phyloP scores from a whole-genome alignment of 2,113 vertebrate species.

The Semnornis frantzii region DNA sequence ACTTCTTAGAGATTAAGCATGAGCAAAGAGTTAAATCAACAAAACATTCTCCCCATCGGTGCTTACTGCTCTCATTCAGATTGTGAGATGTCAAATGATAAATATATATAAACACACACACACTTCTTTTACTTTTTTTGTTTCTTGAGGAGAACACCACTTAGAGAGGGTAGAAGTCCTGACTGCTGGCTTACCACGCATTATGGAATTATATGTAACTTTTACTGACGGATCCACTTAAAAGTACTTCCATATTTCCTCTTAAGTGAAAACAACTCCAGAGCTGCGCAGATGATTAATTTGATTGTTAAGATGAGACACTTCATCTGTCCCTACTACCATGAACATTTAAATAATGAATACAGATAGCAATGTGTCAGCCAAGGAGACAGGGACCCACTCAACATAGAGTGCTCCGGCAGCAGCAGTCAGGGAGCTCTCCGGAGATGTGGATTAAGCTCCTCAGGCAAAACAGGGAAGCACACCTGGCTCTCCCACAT shows the following conservation, averaged over 20 bases:
- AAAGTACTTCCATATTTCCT: background rate
- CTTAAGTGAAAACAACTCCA: background rate
- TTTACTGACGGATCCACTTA: background rate
- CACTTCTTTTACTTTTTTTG: background rate
- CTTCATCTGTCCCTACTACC: background rate
- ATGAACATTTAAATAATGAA: constrained; percentile 4
- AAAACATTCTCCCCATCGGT: background rate
- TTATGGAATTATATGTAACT: background rate
- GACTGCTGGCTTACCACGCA: background rate
- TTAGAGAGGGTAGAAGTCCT: background rate
- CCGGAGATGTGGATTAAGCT: background rate
- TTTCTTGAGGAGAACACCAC: background rate
- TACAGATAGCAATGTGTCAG: background rate
- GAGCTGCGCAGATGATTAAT: background rate
- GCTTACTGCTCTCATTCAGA: background rate
- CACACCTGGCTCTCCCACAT: constrained; percentile 55
- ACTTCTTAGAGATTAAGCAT: background rate
- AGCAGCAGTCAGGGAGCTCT: background rate
- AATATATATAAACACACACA: rapidly evolving
- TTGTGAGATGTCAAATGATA: background rate
- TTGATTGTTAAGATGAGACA: background rate
- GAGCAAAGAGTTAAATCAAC: background rate
- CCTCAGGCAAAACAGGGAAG: constrained; percentile 31
- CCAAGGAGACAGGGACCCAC: background rate
- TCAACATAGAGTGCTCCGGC: rapidly evolving